A percentile compares a stretch with the other conserved stretches of the same genome.
Evolutionary conservation across 2,113 vertebrate species (phyloP).

Genomic region (Syngnathus scovelli): DNA sequence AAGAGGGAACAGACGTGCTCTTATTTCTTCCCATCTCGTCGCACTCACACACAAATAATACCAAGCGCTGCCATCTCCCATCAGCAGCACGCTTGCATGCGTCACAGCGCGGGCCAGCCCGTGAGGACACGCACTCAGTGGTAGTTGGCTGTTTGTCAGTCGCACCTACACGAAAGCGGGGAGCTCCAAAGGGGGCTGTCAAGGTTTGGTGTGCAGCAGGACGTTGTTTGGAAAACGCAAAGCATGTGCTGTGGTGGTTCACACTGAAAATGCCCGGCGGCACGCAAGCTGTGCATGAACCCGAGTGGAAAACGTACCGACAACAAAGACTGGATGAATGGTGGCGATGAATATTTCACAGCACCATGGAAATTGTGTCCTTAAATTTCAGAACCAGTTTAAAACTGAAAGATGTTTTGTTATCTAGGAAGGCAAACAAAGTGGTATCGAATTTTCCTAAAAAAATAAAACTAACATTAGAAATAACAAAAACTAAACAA

Average conservation of each 20-base stretch:
- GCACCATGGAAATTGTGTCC: neutral
- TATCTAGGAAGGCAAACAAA: neutral
- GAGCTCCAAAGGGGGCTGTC: conserved; percentile 25
- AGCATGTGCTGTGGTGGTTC: conserved; percentile 28
- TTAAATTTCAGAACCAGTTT: neutral
- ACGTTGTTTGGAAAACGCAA: conserved; percentile 13
- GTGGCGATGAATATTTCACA: conserved; percentile 16
- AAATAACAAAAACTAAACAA: no score
- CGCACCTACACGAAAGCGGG: conserved; percentile 43
- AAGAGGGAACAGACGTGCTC: conserved; percentile 41
- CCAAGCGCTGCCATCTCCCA: conserved; percentile 54
- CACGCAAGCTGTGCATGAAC: conserved; percentile 25
- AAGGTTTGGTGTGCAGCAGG: conserved; percentile 31
- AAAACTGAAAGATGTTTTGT: neutral
- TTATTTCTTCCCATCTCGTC: conserved; percentile 15
- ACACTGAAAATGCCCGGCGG: conserved; percentile 18
- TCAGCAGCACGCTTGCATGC: conserved; percentile 39
- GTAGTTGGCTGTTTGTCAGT: conserved; percentile 50
- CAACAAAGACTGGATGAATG: conserved; percentile 9
- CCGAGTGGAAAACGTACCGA: conserved; percentile 6
- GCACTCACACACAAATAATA: conserved; percentile 48
- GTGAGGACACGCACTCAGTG: conserved; percentile 45
- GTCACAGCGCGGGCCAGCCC: conserved; percentile 17
- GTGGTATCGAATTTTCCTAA: no score
- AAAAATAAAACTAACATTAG: no score